Conservation (phyloP, 2,888 invertebrate genomes). For the Diadegma fenestrale region DNA sequence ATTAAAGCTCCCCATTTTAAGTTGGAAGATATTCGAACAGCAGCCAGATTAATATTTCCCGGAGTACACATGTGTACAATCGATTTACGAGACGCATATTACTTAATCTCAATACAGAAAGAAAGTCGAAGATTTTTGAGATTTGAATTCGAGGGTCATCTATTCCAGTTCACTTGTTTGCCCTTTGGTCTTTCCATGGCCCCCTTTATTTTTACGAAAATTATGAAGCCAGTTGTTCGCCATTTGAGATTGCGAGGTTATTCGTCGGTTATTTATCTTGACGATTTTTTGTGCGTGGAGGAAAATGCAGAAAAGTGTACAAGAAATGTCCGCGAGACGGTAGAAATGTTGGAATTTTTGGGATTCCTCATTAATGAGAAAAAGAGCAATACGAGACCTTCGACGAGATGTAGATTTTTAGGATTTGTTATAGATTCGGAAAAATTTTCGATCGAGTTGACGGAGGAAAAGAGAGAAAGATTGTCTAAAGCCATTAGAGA, state of each 20-base stretch:
- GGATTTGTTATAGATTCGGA: slow-evolving; percentile 40
- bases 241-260: slow-evolving; percentile 37
- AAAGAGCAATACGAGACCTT: slow-evolving; percentile 23
- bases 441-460: slow-evolving; percentile 37
- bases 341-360: slow-evolving; percentile 13
- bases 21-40: slow-evolving; percentile 6
- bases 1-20: slow-evolving; percentile 34
- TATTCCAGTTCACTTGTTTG: slow-evolving; percentile 57
- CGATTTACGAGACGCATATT: slow-evolving; percentile 64
- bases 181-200: slow-evolving; percentile 46
- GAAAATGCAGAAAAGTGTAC: slow-evolving; percentile 14
- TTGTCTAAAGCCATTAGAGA: slow-evolving; percentile 28
- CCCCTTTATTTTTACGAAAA: slow-evolving; percentile 57
- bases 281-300: slow-evolving; percentile 51
- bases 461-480: slow-evolving; percentile 35
- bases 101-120: slow-evolving; percentile 20
- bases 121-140: slow-evolving; percentile 30
- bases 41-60: slow-evolving; percentile 21
- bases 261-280: slow-evolving; percentile 47
- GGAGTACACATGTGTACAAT: slow-evolving; percentile 21
- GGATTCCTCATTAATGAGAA: slow-evolving; percentile 43
- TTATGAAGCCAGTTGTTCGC: slow-evolving; percentile 53
- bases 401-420: slow-evolving; percentile 39
- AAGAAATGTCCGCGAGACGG: slow-evolving; percentile 10
- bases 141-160: slow-evolving; percentile 48